Evolutionary conservation across 2,888 invertebrate species (phyloP), one percentile per base, ranked within the genome.

Genomic region (Dione vanillae): DNA sequence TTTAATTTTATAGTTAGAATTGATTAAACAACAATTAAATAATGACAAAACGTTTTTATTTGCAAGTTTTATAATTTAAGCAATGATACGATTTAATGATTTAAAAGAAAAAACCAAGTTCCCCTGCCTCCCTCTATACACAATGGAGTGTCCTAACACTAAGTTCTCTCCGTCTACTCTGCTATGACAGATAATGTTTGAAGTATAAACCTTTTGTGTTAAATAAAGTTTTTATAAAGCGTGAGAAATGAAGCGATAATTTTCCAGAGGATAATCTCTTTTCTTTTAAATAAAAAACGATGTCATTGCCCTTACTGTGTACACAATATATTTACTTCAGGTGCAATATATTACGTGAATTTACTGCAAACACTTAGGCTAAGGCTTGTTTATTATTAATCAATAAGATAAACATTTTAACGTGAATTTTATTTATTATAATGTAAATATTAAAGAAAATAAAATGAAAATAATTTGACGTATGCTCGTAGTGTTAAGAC

Each of bases 241-340:
- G 67, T 67, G 67, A 14, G 67, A 67, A 59, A 58, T 61, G n/a
- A 59, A 43, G 35, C 45, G 35, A 45, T 52, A 37, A 47, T 47
- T 41, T 20, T 12, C 37, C 19, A 40, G 37, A 59, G 20, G 67
- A 58, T 67, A 67, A 67, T 59, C 67, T 40, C 58, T 49, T 67
- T 58, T 40, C 58, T 49, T 67, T 58, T 40, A 11, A 20, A 59
- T 58, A 49, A 67, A 45, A 67, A 58, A n/a, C n/a, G 47, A 10
- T 65, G 58, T 19, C 58, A 59, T 67, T 67, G 49, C 37, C 49
- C 40, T 59, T 67, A 40, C 8, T 9, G 20, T 43, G 43, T 27
- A 43, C 27, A 61, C 43, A 43, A 43, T 43, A 43, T 14, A 43
- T 20, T n/a, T n/a, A 61, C 43, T 43, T 59, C 43, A 0, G 10